phyloP scores from a whole-genome alignment of 2,888 invertebrate species.

The Tiliacea citrago region DNA sequence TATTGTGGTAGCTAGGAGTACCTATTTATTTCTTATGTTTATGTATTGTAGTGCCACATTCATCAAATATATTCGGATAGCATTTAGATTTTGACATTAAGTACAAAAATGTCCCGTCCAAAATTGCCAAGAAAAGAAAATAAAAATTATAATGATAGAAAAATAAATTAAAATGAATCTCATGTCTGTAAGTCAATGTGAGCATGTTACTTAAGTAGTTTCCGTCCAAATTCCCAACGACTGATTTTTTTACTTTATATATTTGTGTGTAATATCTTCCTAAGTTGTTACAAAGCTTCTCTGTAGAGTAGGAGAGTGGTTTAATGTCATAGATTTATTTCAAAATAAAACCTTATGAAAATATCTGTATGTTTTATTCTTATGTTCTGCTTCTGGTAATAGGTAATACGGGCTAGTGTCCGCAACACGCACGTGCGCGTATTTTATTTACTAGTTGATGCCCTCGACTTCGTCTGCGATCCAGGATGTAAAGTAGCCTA shows the following conservation, averaged over 20 bases:
- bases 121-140: constrained; percentile 54
- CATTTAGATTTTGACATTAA: constrained; percentile 49
- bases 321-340: constrained; percentile 84
- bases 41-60: constrained; percentile 50
- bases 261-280: constrained; percentile 75
- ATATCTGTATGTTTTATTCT: constrained; percentile 37
- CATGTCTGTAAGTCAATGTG: constrained; percentile 70
- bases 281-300: constrained; percentile 81
- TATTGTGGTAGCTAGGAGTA: constrained; percentile 52
- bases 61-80: constrained; percentile 41
- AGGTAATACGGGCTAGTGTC: no score
- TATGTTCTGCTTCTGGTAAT: not conserved
- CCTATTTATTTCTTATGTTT: constrained; percentile 57
- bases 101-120: constrained; percentile 81
- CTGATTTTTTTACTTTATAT: constrained; percentile 84
- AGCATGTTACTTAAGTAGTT: constrained; percentile 88
- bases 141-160: constrained; percentile 53
- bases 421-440: no score
- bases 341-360: constrained; percentile 79
- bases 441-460: no score
- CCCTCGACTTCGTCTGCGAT: no score
- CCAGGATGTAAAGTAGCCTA: no score
- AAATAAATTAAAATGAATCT: constrained; percentile 74
- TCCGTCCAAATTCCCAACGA: constrained; percentile 90
- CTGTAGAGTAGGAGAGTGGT: constrained; percentile 77